Evolutionary conservation across 1,140 invertebrate genomes (phyloP).

Genomic region (Brachionus sp.): DNA sequence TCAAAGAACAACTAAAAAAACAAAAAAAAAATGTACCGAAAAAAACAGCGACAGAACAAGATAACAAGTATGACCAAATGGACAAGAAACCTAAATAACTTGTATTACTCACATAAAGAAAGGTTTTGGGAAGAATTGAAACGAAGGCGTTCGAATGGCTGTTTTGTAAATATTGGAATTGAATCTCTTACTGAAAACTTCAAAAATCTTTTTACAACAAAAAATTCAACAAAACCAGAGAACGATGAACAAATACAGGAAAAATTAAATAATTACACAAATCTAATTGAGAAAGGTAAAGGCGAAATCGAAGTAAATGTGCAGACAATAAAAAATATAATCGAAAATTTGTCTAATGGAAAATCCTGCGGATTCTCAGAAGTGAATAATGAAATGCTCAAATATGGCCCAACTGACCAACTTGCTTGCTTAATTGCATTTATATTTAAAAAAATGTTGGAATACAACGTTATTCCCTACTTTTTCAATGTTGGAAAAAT

Average conservation of each 20-base stretch:
- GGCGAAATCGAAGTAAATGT: too few relatives aligned
- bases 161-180: not conserved
- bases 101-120: not conserved
- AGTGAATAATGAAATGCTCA: not conserved
- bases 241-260: too few relatives aligned
- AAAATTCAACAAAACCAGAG: not conserved
- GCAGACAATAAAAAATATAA: constrained; percentile 19
- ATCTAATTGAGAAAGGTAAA: too few relatives aligned
- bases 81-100: not conserved
- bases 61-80: not conserved
- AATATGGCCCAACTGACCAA: not conserved
- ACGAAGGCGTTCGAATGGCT: not conserved
- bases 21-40: not conserved
- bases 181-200: not conserved
- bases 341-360: not conserved
- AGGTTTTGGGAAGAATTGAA: not conserved
- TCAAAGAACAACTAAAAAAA: not conserved
- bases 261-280: too few relatives aligned
- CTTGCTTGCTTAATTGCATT: not conserved
- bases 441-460: not conserved
- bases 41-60: not conserved
- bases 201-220: not conserved
- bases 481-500: not conserved
- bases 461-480: not conserved
- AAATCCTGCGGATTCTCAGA: not conserved